Percentiles rank a stretch among this genome's conserved stretches.
Conservation (phyloP, 2,888 invertebrate species). For the Chironomus riparius region DNA sequence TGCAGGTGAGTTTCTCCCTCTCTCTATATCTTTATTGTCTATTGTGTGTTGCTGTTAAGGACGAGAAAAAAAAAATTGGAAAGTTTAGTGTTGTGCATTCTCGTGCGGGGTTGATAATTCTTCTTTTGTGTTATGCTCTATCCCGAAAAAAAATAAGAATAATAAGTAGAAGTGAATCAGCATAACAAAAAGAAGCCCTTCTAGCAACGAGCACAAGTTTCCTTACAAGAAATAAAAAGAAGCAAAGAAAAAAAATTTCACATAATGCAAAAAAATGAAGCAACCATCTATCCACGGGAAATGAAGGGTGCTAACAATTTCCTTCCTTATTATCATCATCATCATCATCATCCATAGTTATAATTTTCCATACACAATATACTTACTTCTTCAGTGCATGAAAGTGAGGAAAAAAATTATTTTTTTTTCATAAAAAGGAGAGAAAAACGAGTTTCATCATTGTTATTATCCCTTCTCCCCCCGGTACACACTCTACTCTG, state of each 20-base stretch:
- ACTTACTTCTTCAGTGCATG: neutral
- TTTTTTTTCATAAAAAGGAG: too few relatives aligned
- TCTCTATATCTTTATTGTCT: neutral
- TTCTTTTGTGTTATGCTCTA: neutral
- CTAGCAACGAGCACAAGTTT: neutral
- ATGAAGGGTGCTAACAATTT: conserved; percentile 24
- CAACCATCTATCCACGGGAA: neutral
- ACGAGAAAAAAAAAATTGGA: neutral
- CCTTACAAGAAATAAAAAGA: neutral
- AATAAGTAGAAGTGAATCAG: neutral
- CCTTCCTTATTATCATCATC: conserved; percentile 25
- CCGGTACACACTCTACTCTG: neutral
- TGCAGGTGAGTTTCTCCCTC: conserved; percentile 73
- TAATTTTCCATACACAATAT: conserved; percentile 3
- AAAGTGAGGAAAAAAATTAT: neutral
- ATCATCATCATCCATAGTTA: neutral
- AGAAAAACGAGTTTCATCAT: neutral
- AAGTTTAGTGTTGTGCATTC: neutral
- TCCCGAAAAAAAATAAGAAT: neutral
- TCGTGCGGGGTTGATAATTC: neutral
- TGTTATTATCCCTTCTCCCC: neutral
- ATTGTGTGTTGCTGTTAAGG: neutral
- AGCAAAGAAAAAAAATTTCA: neutral
- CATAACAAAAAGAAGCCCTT: conserved; percentile 15
- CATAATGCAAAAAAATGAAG: neutral